A percentile compares a stretch with the other conserved stretches of the same genome.
phyloP scores from a whole-genome alignment of 2,113 vertebrate species.

The Oreochromis tanganicae region DNA sequence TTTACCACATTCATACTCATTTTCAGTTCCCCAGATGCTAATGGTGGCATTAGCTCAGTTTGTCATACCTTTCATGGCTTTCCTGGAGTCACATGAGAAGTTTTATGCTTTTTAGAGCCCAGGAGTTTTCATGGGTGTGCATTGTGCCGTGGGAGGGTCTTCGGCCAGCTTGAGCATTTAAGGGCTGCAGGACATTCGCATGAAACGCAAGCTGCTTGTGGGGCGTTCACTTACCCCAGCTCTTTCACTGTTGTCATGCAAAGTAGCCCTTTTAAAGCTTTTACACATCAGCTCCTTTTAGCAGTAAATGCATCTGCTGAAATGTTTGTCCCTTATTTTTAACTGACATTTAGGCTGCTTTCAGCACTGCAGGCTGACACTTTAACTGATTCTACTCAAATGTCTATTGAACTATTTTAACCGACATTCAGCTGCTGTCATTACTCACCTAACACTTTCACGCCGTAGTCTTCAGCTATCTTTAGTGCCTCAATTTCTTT shows the following conservation, averaged over 20 bases:
- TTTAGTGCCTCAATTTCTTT: not conserved
- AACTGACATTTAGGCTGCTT: not conserved
- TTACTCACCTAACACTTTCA: not conserved
- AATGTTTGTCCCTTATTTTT: not conserved
- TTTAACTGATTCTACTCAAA: not conserved
- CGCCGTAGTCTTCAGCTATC: not conserved
- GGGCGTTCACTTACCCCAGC: not conserved
- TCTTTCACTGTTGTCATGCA: not conserved
- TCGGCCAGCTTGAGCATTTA: not conserved
- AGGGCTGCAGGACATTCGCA: not conserved
- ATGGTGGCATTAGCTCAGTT: not conserved
- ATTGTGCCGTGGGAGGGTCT: not conserved
- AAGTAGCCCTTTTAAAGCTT: not conserved
- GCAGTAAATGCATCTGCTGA: not conserved
- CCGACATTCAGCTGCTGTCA: not conserved
- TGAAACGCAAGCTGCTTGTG: not conserved
- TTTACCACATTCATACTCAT: not conserved
- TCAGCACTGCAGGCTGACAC: not conserved
- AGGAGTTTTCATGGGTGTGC: not conserved
- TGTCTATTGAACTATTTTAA: not conserved
- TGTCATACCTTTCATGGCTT: not conserved
- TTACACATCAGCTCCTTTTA: not conserved
- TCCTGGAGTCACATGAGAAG: not conserved
- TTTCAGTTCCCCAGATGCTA: not conserved
- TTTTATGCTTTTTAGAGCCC: not conserved